These are phyloP conservation scores for Perithous albicinctus DNA, from an alignment of 2,888 invertebrate species.

Conservation along the genomic window DNA sequence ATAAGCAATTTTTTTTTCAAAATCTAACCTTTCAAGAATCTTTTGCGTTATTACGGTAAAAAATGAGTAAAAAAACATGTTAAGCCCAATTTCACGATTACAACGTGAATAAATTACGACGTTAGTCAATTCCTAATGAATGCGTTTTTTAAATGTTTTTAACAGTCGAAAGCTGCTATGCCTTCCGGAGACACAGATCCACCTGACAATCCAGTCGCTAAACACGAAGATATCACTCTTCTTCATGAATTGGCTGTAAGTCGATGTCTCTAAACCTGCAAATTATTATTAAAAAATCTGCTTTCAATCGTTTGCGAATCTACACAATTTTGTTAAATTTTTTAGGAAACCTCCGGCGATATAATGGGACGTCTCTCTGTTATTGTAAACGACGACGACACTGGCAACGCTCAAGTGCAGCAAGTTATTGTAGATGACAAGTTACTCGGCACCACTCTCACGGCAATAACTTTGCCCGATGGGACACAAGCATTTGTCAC, in stretches of 20 bases:
- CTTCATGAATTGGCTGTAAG: constrained; percentile 75
- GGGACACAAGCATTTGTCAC: constrained; percentile 82
- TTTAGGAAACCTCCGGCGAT: constrained; percentile 75
- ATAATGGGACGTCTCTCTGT: constrained; percentile 79
- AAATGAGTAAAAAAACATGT: background rate
- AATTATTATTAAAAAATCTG: background rate
- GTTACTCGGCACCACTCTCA: constrained; percentile 78
- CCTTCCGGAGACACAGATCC: constrained; percentile 76
- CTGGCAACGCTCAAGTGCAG: constrained; percentile 71
- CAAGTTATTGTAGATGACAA: constrained; percentile 78
- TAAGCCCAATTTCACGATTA: background rate
- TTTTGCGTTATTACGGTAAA: background rate
- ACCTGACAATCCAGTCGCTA: constrained; percentile 71
- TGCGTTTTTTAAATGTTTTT: constrained; percentile 20
- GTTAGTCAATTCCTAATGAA: background rate
- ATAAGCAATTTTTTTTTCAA: background rate
- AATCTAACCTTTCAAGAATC: background rate
- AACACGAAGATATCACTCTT: constrained; percentile 75
- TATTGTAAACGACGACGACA: constrained; percentile 76
- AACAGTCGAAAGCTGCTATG: constrained; percentile 73
- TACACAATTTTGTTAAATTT: constrained; percentile 2
- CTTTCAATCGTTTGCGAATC: background rate
- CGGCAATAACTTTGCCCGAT: constrained; percentile 82
- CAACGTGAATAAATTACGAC: background rate
- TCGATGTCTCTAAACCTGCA: background rate